A percentile compares a stretch with the other conserved stretches of the same genome.
Evolutionary conservation across 2,113 vertebrate species (phyloP).

Genomic region (Murina feae): DNA sequence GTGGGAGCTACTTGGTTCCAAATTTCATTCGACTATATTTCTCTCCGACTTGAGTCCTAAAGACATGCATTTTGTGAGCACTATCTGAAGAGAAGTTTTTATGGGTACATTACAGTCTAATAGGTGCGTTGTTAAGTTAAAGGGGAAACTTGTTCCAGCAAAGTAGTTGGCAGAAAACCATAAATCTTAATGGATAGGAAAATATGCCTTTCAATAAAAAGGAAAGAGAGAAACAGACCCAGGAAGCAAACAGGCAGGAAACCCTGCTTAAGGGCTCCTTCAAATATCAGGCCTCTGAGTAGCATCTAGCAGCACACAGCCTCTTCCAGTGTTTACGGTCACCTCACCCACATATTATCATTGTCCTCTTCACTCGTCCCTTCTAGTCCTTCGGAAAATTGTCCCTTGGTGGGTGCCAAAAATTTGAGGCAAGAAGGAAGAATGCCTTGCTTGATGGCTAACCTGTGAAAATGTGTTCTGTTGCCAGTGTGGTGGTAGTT

Average conservation of each 20-base stretch:
- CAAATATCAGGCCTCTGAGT: neutral
- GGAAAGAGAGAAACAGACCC: neutral
- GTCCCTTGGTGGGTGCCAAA: neutral
- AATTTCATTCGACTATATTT: neutral
- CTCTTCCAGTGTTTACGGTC: neutral
- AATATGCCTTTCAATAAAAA: conserved; percentile 48
- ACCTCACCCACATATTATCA: too few species aligned
- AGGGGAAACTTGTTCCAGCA: conserved; percentile 50
- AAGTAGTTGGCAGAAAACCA: conserved; percentile 38
- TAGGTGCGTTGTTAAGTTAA: conserved; percentile 44
- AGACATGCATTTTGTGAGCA: conserved; percentile 43
- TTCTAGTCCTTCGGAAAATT: neutral
- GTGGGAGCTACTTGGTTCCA: neutral
- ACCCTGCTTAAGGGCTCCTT: neutral
- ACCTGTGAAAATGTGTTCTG: conserved; percentile 54
- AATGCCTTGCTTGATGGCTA: conserved; percentile 39
- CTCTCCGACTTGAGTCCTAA: neutral
- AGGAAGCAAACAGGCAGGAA: neutral
- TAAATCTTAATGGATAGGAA: conserved; percentile 55
- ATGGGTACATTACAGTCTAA: conserved; percentile 45
- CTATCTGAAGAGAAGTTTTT: conserved; percentile 46
- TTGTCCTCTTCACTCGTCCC: neutral
- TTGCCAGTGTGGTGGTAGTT: conserved; percentile 40
- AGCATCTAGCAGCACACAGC: neutral
- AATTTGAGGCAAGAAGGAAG: conserved; percentile 44